Percentiles rank a stretch among this genome's conserved stretches.
These are phyloP conservation scores for Hemicrepidius hirtus DNA, from an alignment of 2,888 invertebrate genomes.

Conservation along the genomic window DNA sequence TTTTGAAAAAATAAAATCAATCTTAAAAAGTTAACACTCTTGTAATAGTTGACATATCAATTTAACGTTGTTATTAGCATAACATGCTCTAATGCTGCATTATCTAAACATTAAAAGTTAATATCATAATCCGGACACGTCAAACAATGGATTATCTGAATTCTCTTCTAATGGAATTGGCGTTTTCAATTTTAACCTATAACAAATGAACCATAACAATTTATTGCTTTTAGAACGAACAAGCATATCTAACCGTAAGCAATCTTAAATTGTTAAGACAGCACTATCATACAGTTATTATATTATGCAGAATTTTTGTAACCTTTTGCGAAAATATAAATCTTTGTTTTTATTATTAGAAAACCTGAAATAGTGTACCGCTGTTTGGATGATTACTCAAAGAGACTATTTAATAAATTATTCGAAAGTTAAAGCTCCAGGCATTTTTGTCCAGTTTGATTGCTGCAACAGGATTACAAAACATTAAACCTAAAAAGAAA, in stretches of 20 bases:
- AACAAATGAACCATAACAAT: conserved; percentile 51
- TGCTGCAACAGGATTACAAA: not conserved
- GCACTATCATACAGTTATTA: conserved; percentile 41
- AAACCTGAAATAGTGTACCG: not conserved
- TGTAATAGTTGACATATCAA: conserved; percentile 24
- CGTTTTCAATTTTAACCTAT: conserved; percentile 50
- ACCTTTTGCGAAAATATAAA: conserved; percentile 29
- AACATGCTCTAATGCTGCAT: conserved; percentile 25
- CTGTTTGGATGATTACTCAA: not conserved
- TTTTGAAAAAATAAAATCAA: conserved; percentile 8
- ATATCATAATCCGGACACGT: conserved; percentile 48
- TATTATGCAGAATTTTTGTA: conserved; percentile 37
- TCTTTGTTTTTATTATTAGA: not conserved
- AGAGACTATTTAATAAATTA: not conserved
- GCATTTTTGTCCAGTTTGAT: not conserved
- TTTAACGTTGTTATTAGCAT: conserved; percentile 26
- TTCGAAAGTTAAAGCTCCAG: not conserved
- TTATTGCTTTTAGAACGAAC: conserved; percentile 47
- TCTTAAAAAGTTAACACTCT: conserved; percentile 14
- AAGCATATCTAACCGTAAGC: conserved; percentile 49
- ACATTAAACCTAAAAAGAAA: too few species aligned
- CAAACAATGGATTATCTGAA: conserved; percentile 47
- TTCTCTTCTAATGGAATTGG: conserved; percentile 49
- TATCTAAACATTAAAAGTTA: conserved; percentile 41
- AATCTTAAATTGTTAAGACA: conserved; percentile 49